Percentiles rank a stretch among this genome's conserved stretches.
Conservation (phyloP, 2,113 vertebrate genomes). For the Phrynosoma blainvillii region DNA sequence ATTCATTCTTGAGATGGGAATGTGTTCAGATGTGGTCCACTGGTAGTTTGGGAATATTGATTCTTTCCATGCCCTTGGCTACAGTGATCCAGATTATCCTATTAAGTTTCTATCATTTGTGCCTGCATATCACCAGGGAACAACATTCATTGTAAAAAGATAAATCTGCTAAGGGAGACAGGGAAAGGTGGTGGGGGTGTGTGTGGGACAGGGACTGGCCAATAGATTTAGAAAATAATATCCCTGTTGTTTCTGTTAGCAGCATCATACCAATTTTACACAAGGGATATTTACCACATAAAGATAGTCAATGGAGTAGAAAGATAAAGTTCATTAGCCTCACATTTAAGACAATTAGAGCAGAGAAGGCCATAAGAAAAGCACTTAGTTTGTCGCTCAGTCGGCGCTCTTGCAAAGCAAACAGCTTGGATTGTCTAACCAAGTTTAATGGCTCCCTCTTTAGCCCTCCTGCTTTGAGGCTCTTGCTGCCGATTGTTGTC, state of each 20-base stretch:
- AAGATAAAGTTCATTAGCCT: conserved; percentile 66
- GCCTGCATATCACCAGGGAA: conserved; percentile 27
- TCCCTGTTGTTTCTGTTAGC: conserved; percentile 58
- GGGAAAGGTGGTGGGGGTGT: background rate
- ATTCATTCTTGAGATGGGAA: background rate
- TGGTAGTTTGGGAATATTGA: conserved; percentile 10
- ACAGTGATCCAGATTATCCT: conserved; percentile 34
- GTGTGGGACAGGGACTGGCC: background rate
- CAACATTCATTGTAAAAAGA: conserved; percentile 40
- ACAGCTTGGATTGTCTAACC: conserved; percentile 15
- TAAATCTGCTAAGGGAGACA: conserved; percentile 14
- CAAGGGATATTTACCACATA: conserved; percentile 47
- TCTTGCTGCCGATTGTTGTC: conserved; percentile 14
- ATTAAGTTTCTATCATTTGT: conserved; percentile 38
- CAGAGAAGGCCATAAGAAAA: conserved; percentile 45
- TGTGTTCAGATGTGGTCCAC: background rate
- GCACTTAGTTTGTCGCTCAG: conserved; percentile 51
- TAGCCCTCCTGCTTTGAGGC: conserved; percentile 25
- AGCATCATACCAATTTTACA: conserved; percentile 52
- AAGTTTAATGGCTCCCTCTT: conserved; percentile 35
- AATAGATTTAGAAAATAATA: conserved; percentile 15
- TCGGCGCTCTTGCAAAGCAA: conserved; percentile 43
- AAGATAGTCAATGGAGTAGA: conserved; percentile 51
- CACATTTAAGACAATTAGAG: conserved; percentile 55
- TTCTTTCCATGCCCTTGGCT: conserved; percentile 25